Base-by-base conservation (phyloP, 2,113 vertebrate genomes). In the Limanda limanda region DNA sequence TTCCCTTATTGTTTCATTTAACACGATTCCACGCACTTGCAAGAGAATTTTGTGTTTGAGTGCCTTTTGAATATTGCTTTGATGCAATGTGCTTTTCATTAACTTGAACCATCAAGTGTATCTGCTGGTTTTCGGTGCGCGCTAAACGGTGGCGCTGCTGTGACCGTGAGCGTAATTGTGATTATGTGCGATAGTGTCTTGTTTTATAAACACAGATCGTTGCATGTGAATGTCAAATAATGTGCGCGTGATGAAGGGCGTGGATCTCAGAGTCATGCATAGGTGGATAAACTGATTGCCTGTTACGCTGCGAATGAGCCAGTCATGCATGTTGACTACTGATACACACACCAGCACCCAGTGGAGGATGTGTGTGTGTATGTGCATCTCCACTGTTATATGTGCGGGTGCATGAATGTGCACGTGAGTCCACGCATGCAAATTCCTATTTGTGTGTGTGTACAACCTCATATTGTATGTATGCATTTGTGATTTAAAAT, bases 281-380 rank as follows among this genome's bases (percentile, higher is more conserved):
- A 78, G 76, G 76, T 83, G 88, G 84, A 70, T 85, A 82, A 68
- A 76, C 70, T 91, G 86, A 92, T 89, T 91, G 87, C 75, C 75
- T 89, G 67, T 74, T 66, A 79, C 63, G 66, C 51, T 54, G 76
- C 81, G 83, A 91, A 82, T 74, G 80, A 89, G 66, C 23, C 78
- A 79, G 61, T 70, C 79, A 86, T 83, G 89, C 89, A 84, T 84
- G 74, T 67, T 72, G 87, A 89, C 75, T 80, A 62, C 85, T 81
- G 77, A 91, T 86, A 81, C 27, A 87, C 40, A 82, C 31, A 78
- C 54, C 25, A 45, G 25, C 42, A 68, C 11, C 56, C 35, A 35
- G 18, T 62, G 47, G 56, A 65, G 40, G 21, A 52, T 57, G 42
- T 67, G 13, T 67, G 13, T 68, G 14, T 48, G 47, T 78, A 35